Conservation (phyloP, 1,140 invertebrate species). For the Drosophila varians region DNA sequence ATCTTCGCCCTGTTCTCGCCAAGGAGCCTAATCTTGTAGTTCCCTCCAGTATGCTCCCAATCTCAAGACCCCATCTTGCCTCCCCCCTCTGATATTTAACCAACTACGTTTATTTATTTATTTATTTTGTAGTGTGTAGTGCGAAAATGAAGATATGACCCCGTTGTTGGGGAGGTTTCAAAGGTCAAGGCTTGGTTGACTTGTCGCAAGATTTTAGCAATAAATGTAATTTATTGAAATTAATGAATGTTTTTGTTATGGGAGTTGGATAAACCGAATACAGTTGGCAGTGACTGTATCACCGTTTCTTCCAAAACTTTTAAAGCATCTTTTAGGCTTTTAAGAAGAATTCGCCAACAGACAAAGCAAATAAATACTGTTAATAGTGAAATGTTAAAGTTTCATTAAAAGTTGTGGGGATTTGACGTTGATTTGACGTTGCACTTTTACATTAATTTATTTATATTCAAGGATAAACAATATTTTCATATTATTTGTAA, state of each 20-base stretch:
- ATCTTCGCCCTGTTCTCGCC: constrained; percentile 33
- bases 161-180: constrained; percentile 22
- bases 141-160: constrained; percentile 16
- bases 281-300: neutral
- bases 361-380: neutral
- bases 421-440: too few species aligned
- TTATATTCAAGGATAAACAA: too few species aligned
- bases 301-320: neutral
- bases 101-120: constrained; percentile 70
- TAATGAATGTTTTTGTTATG: neutral
- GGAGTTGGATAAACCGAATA: neutral
- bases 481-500: too few species aligned
- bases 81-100: constrained; percentile 55
- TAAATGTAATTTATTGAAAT: constrained; percentile 67
- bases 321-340: constrained; percentile 47
- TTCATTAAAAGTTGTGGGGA: neutral
- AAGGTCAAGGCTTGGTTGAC: constrained; percentile 34
- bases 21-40: constrained; percentile 19
- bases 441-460: too few species aligned
- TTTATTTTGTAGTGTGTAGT: constrained; percentile 72
- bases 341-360: neutral
- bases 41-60: constrained; percentile 54
- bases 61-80: constrained; percentile 17
- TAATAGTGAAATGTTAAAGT: constrained; percentile 2
- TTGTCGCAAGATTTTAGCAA: constrained; percentile 52